phyloP scores from a whole-genome alignment of 1,140 invertebrate genomes.

The Paraescarpia echinospica region DNA sequence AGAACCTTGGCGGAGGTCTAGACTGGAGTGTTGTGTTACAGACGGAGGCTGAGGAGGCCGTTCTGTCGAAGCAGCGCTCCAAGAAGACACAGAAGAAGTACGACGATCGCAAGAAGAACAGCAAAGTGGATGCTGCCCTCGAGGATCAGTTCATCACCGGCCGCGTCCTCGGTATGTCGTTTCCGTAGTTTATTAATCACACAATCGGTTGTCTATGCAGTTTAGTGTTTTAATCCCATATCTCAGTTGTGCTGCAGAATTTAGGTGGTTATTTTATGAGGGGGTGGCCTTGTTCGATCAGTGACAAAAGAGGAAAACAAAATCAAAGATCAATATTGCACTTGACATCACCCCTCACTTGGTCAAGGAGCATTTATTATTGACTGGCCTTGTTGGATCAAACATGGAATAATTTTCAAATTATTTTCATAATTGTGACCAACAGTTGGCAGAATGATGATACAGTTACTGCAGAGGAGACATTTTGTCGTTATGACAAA shows the following conservation, averaged over 20 bases:
- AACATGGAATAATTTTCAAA: background rate
- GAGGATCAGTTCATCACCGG: slow-evolving; percentile 97
- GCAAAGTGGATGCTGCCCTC: slow-evolving; percentile 88
- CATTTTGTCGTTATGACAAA: slow-evolving; percentile 39
- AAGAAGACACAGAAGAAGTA: slow-evolving; percentile 94
- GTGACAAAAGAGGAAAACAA: too few relatives aligned
- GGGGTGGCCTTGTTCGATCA: too few relatives aligned
- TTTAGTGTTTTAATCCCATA: too few relatives aligned
- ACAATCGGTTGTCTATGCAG: too few relatives aligned
- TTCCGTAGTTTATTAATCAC: background rate
- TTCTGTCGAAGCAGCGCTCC: slow-evolving; percentile 90
- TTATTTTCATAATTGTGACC: background rate
- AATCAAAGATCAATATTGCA: too few relatives aligned
- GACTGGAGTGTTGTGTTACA: slow-evolving; percentile 48
- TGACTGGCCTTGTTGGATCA: background rate
- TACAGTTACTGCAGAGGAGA: slow-evolving; percentile 22
- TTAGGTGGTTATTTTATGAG: too few relatives aligned
- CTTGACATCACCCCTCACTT: too few relatives aligned
- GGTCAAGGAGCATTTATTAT: too few relatives aligned
- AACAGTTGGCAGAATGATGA: background rate
- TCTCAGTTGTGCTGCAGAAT: too few relatives aligned
- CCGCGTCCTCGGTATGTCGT: slow-evolving; percentile 74
- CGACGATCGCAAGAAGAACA: slow-evolving; percentile 83
- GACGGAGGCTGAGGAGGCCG: slow-evolving; percentile 92
- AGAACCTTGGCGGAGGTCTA: background rate